Evolutionary conservation across 2,113 vertebrate genomes (phyloP), one percentile per base, ranked within the genome.

Genomic region (Orthochromis indermauri): DNA sequence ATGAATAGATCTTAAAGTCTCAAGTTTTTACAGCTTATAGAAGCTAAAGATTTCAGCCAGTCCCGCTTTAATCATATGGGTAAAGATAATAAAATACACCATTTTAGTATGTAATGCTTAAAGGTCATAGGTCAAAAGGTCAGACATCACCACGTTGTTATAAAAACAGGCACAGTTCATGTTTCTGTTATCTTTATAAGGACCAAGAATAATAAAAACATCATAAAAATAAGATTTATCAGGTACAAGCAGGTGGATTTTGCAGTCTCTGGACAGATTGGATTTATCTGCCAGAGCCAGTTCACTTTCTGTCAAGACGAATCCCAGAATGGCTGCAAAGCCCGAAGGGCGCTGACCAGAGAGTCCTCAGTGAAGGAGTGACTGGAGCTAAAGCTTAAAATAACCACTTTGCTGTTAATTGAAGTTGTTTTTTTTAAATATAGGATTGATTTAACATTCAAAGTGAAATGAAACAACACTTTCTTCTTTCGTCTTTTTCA

Each of bases 111-210:
- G 61, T 68, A 66, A 37, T 66, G 61, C 33, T 66, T 66, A 66
- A 66, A n/a, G 33, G 33, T 37, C 61, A 66, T 37, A 37, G 61
- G 33, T 66, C 61, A 66, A 66, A 66, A 66, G 1, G 61, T 37
- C 61, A 66, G 33, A 13, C 61, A 66, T 37, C 61, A 66, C 33
- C 33, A 66, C 0, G 10, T 1, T 21, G 19, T 37, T 37, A 66
- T 66, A 37, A 21, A 66, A 66, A 37, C 10, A 1, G 1, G 6
- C 19, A 35, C 59, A 63, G 31, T 35, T 35, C 0, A 2, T 63
- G 59, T 35, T 63, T 63, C 10, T 35, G 59, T 35, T 63, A 63
- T 63, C 19, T 21, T 71, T 24, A 71, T 42, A 71, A 24, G 66
- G 8, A 71, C 11, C n/a, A 42, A 42, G 35, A 71, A 42, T 71